Evolutionary conservation across 2,888 invertebrate species (phyloP).

Genomic region (Polia nebulosa): DNA sequence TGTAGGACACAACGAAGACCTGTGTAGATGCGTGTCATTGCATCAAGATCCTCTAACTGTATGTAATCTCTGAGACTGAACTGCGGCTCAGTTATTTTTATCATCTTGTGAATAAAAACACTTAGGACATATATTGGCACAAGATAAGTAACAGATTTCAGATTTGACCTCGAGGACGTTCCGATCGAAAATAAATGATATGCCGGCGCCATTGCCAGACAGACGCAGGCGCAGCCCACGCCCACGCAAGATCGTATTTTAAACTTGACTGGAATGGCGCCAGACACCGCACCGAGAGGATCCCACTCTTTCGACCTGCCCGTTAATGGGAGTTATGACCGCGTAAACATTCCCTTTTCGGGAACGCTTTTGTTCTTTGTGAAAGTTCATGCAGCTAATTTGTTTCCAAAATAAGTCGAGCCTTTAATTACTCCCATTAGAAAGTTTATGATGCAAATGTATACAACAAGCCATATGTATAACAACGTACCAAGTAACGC

Average conservation of each 20-base stretch:
- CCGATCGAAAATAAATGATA: slow-evolving; percentile 74
- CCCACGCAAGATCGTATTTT: slow-evolving; percentile 81
- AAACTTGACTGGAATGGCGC: slow-evolving; percentile 81
- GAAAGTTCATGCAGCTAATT: slow-evolving; percentile 54
- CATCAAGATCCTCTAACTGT: slow-evolving; percentile 4
- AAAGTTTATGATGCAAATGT: slow-evolving; percentile 35
- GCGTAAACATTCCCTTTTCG: slow-evolving; percentile 82
- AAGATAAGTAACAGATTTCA: slow-evolving; percentile 56
- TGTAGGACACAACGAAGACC: slow-evolving; percentile 39
- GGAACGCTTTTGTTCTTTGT: slow-evolving; percentile 72
- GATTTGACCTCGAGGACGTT: slow-evolving; percentile 72
- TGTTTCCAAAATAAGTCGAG: slow-evolving; percentile 52
- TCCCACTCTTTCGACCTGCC: slow-evolving; percentile 64
- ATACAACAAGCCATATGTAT: neutral
- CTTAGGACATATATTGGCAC: slow-evolving; percentile 32
- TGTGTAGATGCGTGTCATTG: slow-evolving; percentile 12
- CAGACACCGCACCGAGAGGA: slow-evolving; percentile 69
- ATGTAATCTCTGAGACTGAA: slow-evolving; percentile 4
- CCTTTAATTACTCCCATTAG: slow-evolving; percentile 39
- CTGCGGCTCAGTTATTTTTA: slow-evolving; percentile 8
- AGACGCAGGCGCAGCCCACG: slow-evolving; percentile 67
- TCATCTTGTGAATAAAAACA: slow-evolving; percentile 15
- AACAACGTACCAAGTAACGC: slow-evolving; percentile 82
- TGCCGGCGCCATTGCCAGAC: slow-evolving; percentile 65
- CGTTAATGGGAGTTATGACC: slow-evolving; percentile 78